These are phyloP conservation scores for Perodicticus potto DNA, from an alignment of 2,797 vertebrate species.

Conservation along the genomic window DNA sequence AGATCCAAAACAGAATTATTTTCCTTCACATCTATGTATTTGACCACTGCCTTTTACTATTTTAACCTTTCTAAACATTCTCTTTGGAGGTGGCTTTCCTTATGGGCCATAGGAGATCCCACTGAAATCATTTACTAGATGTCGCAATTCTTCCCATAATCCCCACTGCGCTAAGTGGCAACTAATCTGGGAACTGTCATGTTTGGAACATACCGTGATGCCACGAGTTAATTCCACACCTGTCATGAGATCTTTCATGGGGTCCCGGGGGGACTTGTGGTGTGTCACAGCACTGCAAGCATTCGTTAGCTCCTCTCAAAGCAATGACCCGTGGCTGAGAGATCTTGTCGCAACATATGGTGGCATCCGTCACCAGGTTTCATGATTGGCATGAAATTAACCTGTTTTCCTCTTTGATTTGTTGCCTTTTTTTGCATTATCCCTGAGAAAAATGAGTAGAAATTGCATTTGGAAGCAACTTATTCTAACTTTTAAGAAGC, in stretches of 20 bases:
- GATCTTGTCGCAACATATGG: conserved; percentile 77
- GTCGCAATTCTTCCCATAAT: rapidly evolving
- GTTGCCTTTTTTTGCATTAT: neutral
- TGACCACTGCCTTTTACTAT: neutral
- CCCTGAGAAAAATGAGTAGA: neutral
- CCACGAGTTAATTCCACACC: conserved; percentile 66
- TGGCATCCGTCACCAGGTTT: conserved; percentile 66
- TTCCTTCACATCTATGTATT: neutral
- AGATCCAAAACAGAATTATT: neutral
- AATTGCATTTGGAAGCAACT: neutral
- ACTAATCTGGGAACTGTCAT: conserved; percentile 49
- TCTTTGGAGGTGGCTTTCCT: neutral
- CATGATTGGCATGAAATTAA: conserved; percentile 70
- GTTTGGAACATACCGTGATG: conserved; percentile 48
- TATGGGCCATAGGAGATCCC: neutral
- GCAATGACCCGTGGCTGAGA: conserved; percentile 69
- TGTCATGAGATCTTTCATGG: conserved; percentile 49
- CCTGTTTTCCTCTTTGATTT: conserved; percentile 51
- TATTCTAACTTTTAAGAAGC: neutral
- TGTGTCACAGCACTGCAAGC: conserved; percentile 25
- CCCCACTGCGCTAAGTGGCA: neutral
- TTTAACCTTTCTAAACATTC: neutral
- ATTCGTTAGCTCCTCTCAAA: conserved; percentile 53
- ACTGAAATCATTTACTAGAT: neutral
- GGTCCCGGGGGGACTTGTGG: conserved; percentile 63